phyloP scores from a whole-genome alignment of 64 coral and sea anemone species.

The Actinia tenebrosa region DNA sequence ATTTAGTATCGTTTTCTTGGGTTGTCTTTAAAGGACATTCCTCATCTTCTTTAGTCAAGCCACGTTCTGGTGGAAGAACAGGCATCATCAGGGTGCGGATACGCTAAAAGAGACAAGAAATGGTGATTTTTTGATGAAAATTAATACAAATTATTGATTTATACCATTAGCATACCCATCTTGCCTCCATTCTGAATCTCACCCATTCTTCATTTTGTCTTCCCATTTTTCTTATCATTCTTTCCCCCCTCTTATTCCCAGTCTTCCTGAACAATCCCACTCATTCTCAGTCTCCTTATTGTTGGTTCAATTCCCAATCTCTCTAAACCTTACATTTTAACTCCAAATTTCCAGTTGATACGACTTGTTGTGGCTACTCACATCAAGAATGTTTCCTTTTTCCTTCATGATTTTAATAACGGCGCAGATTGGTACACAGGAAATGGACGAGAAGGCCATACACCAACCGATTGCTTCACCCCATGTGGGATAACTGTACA shows the following conservation, averaged over 20 bases:
- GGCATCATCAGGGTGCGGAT: neutral
- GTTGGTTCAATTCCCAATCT: neutral
- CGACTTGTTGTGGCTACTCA: neutral
- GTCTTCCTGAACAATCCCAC: neutral
- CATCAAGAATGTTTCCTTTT: neutral
- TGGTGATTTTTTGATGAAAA: no score
- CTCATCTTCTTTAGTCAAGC: no score
- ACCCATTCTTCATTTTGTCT: neutral
- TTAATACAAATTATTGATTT: no score
- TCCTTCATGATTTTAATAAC: neutral
- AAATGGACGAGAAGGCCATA: slow-evolving; percentile 56
- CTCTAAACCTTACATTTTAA: neutral
- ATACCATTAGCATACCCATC: no score
- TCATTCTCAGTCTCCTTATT: neutral
- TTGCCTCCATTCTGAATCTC: no score
- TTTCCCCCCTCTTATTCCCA: neutral
- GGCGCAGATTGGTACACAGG: slow-evolving; percentile 42
- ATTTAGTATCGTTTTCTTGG: no score
- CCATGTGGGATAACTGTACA: slow-evolving; percentile 53
- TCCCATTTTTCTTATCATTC: no score
- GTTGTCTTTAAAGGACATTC: no score
- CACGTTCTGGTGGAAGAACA: neutral
- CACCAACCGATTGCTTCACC: slow-evolving; percentile 67
- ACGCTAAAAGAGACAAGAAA: neutral
- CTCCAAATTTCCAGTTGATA: no score